Evolutionary conservation across 2,113 vertebrate genomes (phyloP), one percentile per base, ranked within the genome.

Genomic region (Corythaeola cristata): DNA sequence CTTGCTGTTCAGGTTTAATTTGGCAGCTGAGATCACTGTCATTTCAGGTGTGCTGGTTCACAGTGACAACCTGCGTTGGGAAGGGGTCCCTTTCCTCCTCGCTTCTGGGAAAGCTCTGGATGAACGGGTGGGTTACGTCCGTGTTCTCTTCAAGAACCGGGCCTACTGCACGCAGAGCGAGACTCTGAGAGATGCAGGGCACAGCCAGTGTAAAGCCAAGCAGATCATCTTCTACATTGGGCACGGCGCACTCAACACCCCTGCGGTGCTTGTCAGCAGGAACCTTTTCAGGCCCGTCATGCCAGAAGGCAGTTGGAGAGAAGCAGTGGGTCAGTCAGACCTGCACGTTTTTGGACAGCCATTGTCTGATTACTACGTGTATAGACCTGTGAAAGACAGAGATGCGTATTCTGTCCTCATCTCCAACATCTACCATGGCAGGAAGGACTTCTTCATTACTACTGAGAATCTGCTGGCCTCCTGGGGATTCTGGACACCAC

Each of bases 151-250:
- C 96, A 99, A 98, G 97, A 99, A 98, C 85, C 97, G 95, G 49
- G 97, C 98, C 2, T 99, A 98, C 91, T 99, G 99, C 47, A 41
- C 97, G 12, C 99, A 99, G 96, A 98, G 76, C 0, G 97, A 97
- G 66, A 5, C 71, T 0, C 80, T 52, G 55, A 75, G 97, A 93
- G 96, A 93, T 6, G 53, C 95, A 0, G 89, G 69, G 58, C 97
- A 75, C 69, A 95, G 98, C 92, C 98, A 93, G 4, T 99, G 99
- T 37, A 98, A 98, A 60, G 97, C 98, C 12, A 99, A 97, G 87
- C 99, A 99, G 96, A 98, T 99, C 7, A 10, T 99, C 88, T 99
- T 99, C 97, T 94, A 99, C 97, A 98, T 99, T 0, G 99, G 99
- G 4, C 99, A 99, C 0, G 99, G 99, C 0, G 92, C 86, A 0